Conservation (phyloP, 2,797 vertebrate species). For the Pseudomugil tenellus region DNA sequence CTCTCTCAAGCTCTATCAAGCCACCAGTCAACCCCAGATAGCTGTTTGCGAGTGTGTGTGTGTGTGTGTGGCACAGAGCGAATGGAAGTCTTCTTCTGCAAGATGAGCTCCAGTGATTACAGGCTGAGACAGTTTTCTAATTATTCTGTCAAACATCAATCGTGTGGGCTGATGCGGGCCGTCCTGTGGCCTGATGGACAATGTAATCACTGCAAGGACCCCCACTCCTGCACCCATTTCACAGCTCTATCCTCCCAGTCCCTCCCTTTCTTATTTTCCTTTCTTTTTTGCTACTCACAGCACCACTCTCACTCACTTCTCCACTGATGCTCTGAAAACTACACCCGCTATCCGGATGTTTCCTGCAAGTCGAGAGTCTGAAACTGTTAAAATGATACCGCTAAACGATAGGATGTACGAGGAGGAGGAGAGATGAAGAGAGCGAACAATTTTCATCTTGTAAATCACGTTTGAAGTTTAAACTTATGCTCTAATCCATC, state of each 20-base stretch:
- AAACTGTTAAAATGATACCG: constrained; percentile 19
- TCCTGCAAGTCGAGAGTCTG: constrained; percentile 13
- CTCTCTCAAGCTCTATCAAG: constrained; percentile 69
- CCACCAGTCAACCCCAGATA: constrained; percentile 59
- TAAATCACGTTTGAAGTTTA: not conserved
- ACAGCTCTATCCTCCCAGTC: constrained; percentile 40
- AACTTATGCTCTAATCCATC: not conserved
- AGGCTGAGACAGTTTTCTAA: constrained; percentile 97
- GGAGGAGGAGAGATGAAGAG: not conserved
- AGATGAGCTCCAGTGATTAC: constrained; percentile 91
- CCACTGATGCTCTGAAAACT: constrained; percentile 12
- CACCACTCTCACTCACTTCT: constrained; percentile 24
- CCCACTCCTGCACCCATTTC: constrained; percentile 37
- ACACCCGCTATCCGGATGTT: not conserved
- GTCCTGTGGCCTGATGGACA: constrained; percentile 90
- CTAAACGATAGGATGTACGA: not conserved
- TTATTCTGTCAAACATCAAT: constrained; percentile 99
- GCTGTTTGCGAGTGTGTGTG: constrained; percentile 46
- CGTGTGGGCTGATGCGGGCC: constrained; percentile 87
- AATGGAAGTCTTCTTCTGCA: constrained; percentile 82
- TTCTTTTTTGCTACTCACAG: constrained; percentile 41
- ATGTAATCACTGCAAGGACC: constrained; percentile 89
- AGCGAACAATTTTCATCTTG: not conserved
- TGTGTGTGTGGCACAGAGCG: constrained; percentile 47
- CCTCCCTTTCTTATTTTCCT: constrained; percentile 41